Evolutionary conservation across 2,888 invertebrate genomes (phyloP), one percentile per base, ranked within the genome.

Genomic region (Proisotoma minuta): DNA sequence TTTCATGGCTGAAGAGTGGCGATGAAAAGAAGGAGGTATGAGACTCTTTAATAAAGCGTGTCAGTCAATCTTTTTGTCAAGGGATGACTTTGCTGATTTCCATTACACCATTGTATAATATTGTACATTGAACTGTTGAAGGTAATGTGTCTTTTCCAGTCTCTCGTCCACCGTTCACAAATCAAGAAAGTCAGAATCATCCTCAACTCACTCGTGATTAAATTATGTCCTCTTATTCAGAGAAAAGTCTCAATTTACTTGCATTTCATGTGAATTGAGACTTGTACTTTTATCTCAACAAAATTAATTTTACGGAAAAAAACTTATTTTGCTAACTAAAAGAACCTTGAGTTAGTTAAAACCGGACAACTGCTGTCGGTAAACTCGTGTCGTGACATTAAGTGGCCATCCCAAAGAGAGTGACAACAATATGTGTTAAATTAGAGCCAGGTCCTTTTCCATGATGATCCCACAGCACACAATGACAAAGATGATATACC

Each of bases 351-450:
- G 34, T 34, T 15, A 34, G 8, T 43, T 43, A 12, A 39, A 39
- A 56, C 48, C 49, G 54, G 60, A 60, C 60, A 60, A 54, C 60
- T 60, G 60, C 60, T 60, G n/a, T n/a, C n/a, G n/a, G n/a, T n/a
- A n/a, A n/a, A 60, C 60, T 60, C 60, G 47, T 60, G 54, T 48
- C 53, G 53, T 60, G 60, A 60, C 60, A 60, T 48, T 60, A 60
- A 60, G 60, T 60, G 60, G 60, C 60, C 60, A 48, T 60, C 60
- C 60, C 48, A 40, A 20, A 43, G 5, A n/a, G 43, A 43, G 43
- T 43, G 54, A 54, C 60, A 54, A 60, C 60, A 60, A 60, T 60
- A 54, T 47, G 54, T 29, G 49, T 48, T 49, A 60, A 54, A 60
- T 60, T 60, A n/a, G n/a, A n/a, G 60, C 47, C 48, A 54, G 54